Percentiles rank a stretch among this genome's conserved stretches.
phyloP scores from a whole-genome alignment of 2,797 vertebrate genomes.

The Choloepus didactylus region DNA sequence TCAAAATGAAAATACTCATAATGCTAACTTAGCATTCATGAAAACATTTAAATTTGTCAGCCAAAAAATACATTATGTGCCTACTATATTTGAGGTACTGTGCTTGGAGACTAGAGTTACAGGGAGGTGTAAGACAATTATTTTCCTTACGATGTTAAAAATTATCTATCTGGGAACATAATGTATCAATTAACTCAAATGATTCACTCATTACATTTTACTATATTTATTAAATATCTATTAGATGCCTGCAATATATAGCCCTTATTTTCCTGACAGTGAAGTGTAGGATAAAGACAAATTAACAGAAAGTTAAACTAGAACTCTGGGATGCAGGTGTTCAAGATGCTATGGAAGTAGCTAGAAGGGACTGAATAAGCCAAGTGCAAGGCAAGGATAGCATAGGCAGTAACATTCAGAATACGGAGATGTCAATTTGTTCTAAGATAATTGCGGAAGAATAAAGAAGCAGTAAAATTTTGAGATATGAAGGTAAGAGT shows the following conservation, averaged over 20 bases:
- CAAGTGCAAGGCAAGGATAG: background rate
- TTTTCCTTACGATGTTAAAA: background rate
- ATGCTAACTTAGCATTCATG: background rate
- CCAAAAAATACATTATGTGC: background rate
- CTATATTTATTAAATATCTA: background rate
- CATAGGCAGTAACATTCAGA: background rate
- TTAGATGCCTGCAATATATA: background rate
- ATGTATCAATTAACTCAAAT: background rate
- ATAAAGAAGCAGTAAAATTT: background rate
- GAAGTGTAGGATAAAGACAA: background rate
- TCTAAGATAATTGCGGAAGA: background rate
- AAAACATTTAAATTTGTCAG: background rate
- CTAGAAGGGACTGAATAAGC: fast-evolving
- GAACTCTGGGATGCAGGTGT: background rate
- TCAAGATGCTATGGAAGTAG: background rate
- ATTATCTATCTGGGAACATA: background rate
- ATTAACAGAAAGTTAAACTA: background rate
- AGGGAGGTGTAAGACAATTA: background rate
- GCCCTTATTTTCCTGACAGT: background rate
- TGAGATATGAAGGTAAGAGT: background rate
- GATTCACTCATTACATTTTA: background rate
- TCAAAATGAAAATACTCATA: background rate
- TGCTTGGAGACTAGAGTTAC: background rate
- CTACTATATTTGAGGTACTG: background rate
- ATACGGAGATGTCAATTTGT: background rate